Base-by-base conservation (phyloP, 2,797 vertebrate species). In the Eleutherodactylus coqui region DNA sequence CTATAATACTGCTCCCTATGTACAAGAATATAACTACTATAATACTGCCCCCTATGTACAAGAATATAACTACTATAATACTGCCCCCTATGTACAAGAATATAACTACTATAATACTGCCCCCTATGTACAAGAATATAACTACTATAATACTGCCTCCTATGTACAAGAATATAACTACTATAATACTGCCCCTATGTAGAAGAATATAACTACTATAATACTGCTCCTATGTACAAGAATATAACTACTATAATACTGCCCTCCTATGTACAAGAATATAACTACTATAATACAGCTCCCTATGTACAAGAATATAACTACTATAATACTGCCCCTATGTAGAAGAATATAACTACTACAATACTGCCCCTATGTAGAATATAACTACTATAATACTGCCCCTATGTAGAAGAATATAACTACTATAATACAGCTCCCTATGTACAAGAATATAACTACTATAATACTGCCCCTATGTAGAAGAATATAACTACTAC, bases 101-200 rank as follows among this genome's bases (percentile, higher is more conserved):
- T 53, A 53, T 53, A 53, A 58, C 53, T 58, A n/a, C 53, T 58
- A 53, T 53, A 53, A 53, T 53, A 53, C 51, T 24, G 51, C 51
- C 8, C n/a, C 19, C 51, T 53, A 53, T 53, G 53, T 58, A 58
- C 53, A 58, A 10, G 24, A 58, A 58, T 58, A 58, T 58, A 58
- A 58, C 53, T 58, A 58, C 53, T 69, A 69, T 36, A 36, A 32
- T 36, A 69, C 64, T 36, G 29, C 64, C 27, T 32, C 29, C 64
- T 58, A 58, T 58, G 24, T 58, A 58, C 53, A 58, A n/a, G 53
- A n/a, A 58, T 58, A 58, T 58, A 58, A 58, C 53, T 58, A 58
- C 53, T 58, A 58, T 58, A 58, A 58, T 58, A 58, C 53, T 58
- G 21, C 53, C 6, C 53, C 53, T 58, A n/a, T n/a, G 24, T 58